A percentile compares a stretch with the other conserved stretches of the same genome.
Evolutionary conservation across 2,888 invertebrate genomes (phyloP).

Genomic region (Drosophila basisetae): DNA sequence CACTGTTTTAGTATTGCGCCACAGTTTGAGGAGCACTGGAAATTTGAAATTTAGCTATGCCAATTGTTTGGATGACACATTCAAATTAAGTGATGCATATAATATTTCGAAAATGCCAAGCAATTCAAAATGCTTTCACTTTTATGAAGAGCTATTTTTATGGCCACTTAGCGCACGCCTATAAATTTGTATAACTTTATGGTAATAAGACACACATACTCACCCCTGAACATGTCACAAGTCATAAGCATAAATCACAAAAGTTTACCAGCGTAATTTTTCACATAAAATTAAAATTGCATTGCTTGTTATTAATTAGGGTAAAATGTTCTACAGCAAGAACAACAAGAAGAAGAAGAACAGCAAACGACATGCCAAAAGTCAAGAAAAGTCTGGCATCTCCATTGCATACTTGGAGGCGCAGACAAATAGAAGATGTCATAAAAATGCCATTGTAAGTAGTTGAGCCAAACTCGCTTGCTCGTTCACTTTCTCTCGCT

Average conservation of each 20-base stretch:
- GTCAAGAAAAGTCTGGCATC: constrained; percentile 40
- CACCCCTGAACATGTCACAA: constrained; percentile 11
- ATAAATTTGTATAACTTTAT: constrained; percentile 34
- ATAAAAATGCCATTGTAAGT: constrained; percentile 81
- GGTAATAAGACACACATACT: constrained; percentile 14
- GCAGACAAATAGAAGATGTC: constrained; percentile 65
- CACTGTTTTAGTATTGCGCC: constrained; percentile 25
- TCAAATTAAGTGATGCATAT: background rate
- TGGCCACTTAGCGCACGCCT: constrained; percentile 24
- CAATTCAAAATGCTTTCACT: constrained; percentile 32
- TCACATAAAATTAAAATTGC: constrained; percentile 60
- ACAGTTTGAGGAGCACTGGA: constrained; percentile 23
- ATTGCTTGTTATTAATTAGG: constrained; percentile 72
- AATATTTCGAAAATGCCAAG: constrained; percentile 10
- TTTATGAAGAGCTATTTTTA: constrained; percentile 36
- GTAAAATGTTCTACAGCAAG: constrained; percentile 36
- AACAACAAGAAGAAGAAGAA: constrained; percentile 5
- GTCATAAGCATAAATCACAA: constrained; percentile 52
- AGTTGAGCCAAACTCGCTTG: constrained; percentile 55
- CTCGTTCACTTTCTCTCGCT: background rate
- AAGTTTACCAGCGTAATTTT: constrained; percentile 54
- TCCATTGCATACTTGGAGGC: constrained; percentile 58
- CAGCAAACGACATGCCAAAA: constrained; percentile 32
- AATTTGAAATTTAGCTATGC: constrained; percentile 34
- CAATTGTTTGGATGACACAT: background rate